phyloP scores from a whole-genome alignment of 2,797 vertebrate species.

The Gallirallus australis region DNA sequence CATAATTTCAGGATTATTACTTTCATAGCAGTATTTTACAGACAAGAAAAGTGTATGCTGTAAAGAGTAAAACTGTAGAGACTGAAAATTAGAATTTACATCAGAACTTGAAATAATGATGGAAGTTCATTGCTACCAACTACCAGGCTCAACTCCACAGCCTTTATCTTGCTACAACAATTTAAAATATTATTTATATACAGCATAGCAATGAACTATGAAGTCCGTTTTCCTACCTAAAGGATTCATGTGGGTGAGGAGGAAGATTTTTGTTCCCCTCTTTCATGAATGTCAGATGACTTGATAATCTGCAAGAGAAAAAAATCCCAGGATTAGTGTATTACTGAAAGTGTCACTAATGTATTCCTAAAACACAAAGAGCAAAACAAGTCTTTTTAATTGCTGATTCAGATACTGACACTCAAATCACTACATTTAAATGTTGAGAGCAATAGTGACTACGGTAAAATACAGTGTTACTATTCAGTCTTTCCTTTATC shows the following conservation, averaged over 20 bases:
- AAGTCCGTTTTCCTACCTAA: slow-evolving; percentile 14
- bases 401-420: background rate
- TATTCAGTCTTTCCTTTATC: background rate
- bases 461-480: background rate
- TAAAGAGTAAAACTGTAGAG: background rate
- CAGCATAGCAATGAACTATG: background rate
- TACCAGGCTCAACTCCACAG: background rate
- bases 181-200: background rate
- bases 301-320: slow-evolving; percentile 37
- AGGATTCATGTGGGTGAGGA: background rate
- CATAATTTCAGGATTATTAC: background rate
- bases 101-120: background rate
- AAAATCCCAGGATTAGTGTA: background rate
- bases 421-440: background rate
- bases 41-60: background rate
- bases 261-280: background rate
- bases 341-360: background rate
- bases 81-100: background rate
- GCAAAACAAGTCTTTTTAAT: background rate
- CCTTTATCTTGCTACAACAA: background rate
- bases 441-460: background rate
- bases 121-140: background rate
- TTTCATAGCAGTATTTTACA: background rate
- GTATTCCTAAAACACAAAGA: background rate
- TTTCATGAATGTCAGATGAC: slow-evolving; percentile 21